Evolutionary conservation across 2,888 invertebrate species (phyloP).

Genomic region (Habroteleia sp.): DNA sequence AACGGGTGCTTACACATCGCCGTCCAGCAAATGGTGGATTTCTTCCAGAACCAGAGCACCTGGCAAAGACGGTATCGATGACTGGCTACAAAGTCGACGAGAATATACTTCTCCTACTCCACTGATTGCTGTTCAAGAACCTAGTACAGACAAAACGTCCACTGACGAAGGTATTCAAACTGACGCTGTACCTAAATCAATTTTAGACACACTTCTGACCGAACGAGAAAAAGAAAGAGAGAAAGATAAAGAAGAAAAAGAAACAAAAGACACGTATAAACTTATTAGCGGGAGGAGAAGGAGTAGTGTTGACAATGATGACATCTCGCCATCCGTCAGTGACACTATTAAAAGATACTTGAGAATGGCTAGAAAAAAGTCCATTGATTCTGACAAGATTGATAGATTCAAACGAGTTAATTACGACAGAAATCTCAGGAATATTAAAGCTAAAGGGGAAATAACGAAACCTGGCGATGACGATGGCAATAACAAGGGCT

Average conservation of each 20-base stretch:
- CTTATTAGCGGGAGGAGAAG: constrained; percentile 83
- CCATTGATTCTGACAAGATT: constrained; percentile 89
- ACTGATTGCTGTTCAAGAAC: constrained; percentile 86
- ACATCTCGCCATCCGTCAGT: constrained; percentile 92
- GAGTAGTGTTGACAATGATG: constrained; percentile 91
- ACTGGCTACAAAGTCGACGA: constrained; percentile 62
- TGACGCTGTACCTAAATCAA: constrained; percentile 83
- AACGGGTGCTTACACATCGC: constrained; percentile 77
- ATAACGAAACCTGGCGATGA: constrained; percentile 89
- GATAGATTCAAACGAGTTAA: constrained; percentile 93
- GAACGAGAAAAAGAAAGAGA: constrained; percentile 80
- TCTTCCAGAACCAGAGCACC: constrained; percentile 65
- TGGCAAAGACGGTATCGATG: constrained; percentile 65
- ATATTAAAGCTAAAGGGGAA: constrained; percentile 90
- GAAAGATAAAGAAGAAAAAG: constrained; percentile 81
- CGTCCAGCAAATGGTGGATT: constrained; percentile 74
- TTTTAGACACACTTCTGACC: constrained; percentile 81
- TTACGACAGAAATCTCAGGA: constrained; percentile 91
- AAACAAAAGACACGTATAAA: constrained; percentile 77
- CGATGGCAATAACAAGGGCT: constrained; percentile 88
- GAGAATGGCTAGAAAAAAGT: constrained; percentile 93
- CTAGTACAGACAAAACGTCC: constrained; percentile 82
- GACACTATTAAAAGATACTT: constrained; percentile 93
- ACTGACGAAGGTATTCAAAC: constrained; percentile 85
- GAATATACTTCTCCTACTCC: constrained; percentile 84